A percentile compares a stretch with the other conserved stretches of the same genome.
phyloP scores from a whole-genome alignment of 2,888 invertebrate species.

The Tetanocera ferruginea region DNA sequence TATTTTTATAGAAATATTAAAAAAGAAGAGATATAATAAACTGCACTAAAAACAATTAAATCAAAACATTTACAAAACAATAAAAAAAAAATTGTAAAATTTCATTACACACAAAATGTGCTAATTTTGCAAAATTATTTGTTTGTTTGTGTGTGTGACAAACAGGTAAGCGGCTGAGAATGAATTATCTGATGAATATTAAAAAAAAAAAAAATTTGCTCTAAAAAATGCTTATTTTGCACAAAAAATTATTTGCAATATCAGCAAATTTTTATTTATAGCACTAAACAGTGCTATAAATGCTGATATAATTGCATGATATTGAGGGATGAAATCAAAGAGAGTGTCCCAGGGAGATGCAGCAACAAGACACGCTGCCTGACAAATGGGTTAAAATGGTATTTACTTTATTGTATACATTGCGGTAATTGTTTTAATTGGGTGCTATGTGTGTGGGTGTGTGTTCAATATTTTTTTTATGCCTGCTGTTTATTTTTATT shows the following conservation, averaged over 20 bases:
- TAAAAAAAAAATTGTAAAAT: not conserved
- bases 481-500: not conserved
- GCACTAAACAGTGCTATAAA: not conserved
- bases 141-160: too few species aligned
- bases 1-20: not conserved
- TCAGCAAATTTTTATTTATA: slow-evolving; percentile 10
- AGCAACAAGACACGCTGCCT: not conserved
- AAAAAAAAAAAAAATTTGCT: not conserved
- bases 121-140: not conserved
- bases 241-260: slow-evolving; percentile 1
- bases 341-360: not conserved
- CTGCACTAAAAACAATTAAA: not conserved
- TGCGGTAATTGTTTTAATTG: slow-evolving; percentile 21
- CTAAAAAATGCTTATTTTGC: slow-evolving; percentile 18
- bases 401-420: slow-evolving; percentile 34
- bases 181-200: not conserved
- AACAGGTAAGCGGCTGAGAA: not conserved
- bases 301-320: not conserved
- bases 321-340: not conserved
- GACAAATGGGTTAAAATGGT: slow-evolving; percentile 15
- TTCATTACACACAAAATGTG: not conserved
- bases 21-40: not conserved
- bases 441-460: not conserved
- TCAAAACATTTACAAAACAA: not conserved
- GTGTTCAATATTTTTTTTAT: not conserved